Evolutionary conservation across 2,113 vertebrate species (phyloP).

Genomic region (Ploceus nigricollis): DNA sequence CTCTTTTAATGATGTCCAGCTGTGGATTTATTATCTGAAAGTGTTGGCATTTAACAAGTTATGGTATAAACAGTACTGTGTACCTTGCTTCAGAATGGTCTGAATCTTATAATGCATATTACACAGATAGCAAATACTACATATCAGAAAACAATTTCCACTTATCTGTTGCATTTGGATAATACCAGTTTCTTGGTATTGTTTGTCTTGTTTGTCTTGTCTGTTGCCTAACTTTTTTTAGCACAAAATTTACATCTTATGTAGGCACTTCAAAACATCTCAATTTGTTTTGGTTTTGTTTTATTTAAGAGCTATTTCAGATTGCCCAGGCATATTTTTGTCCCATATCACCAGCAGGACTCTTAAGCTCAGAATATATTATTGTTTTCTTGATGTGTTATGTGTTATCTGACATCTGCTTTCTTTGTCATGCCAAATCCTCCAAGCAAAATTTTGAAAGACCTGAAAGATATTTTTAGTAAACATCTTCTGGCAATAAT

Average conservation of each 20-base stretch:
- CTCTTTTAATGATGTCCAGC: background rate
- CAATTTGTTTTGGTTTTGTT: background rate
- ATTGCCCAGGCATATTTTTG: conserved; percentile 42
- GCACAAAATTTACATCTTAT: background rate
- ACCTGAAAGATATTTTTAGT: conserved; percentile 60
- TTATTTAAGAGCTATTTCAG: conserved; percentile 51
- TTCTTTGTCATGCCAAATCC: conserved; percentile 59
- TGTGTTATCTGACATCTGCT: conserved; percentile 62
- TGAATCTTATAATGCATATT: background rate
- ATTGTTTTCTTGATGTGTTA: conserved; percentile 53
- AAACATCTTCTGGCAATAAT: conserved; percentile 63
- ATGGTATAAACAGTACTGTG: background rate
- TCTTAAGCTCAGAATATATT: conserved; percentile 52
- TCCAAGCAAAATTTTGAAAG: conserved; percentile 54
- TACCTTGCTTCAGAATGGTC: background rate
- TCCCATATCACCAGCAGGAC: conserved; percentile 47
- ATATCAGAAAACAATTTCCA: background rate
- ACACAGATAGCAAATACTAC: background rate
- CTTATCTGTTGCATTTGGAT: background rate
- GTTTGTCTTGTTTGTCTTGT: background rate
- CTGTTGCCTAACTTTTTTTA: conserved; percentile 1
- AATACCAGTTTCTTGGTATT: background rate
- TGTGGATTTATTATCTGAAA: background rate
- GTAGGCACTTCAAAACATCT: background rate
- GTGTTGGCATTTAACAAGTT: background rate